Conservation (phyloP, 2,797 vertebrate species). For the Sebastes melanostomus region DNA sequence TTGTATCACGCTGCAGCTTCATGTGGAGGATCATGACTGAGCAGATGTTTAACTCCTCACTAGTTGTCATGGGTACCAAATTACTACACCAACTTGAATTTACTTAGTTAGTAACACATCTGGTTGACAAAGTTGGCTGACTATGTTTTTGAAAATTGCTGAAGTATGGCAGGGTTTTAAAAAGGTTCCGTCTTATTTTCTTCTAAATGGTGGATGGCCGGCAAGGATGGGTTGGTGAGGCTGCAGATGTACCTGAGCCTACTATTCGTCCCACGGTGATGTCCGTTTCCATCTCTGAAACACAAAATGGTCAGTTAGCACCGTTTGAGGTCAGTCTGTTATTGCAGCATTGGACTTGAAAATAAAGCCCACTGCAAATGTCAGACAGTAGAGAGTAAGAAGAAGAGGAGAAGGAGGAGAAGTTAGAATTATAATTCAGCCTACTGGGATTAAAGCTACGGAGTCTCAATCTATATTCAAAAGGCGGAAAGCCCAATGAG, state of each 20-base stretch:
- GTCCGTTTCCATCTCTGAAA: slow-evolving; percentile 82
- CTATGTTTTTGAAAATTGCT: not conserved
- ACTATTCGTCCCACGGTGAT: slow-evolving; percentile 77
- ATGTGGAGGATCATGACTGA: not conserved
- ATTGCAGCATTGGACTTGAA: slow-evolving; percentile 50
- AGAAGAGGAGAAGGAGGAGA: not conserved
- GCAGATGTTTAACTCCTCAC: slow-evolving; percentile 5
- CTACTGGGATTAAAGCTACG: not conserved
- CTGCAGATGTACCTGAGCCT: slow-evolving; percentile 81
- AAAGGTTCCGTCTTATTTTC: not conserved
- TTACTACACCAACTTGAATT: not conserved
- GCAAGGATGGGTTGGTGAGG: slow-evolving; percentile 27
- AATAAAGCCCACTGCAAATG: slow-evolving; percentile 41
- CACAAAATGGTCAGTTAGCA: slow-evolving; percentile 80
- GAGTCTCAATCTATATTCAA: slow-evolving; percentile 24
- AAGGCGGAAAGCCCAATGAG: slow-evolving; percentile 41
- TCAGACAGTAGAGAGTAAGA: slow-evolving; percentile 28
- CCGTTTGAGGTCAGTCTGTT: slow-evolving; percentile 31
- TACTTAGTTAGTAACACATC: not conserved
- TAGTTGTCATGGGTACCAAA: not conserved
- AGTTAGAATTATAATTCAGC: not conserved
- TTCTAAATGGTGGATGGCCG: slow-evolving; percentile 3
- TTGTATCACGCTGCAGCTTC: slow-evolving; percentile 37
- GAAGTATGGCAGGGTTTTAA: slow-evolving; percentile 17
- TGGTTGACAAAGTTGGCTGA: not conserved